Base-by-base conservation (phyloP, 2,797 vertebrate genomes). In the Scleropages formosus region DNA sequence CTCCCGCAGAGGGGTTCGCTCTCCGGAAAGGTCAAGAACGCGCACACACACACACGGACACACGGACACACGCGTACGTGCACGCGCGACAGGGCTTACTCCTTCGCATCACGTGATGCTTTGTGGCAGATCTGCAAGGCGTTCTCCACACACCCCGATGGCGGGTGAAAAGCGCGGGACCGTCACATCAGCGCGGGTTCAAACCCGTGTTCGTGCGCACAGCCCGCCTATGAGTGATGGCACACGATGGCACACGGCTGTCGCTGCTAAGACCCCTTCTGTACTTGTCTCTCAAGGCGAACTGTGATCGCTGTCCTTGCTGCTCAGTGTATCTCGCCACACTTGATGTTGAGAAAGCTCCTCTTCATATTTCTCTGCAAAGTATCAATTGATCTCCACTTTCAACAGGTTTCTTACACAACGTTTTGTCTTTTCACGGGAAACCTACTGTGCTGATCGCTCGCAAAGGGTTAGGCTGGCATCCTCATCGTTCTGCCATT, bases 11-110 rank as follows among this genome's bases (percentile, higher is more conserved):
- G 11, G 51, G 51, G 24, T 73, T 58, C 27, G 16, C 51, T 44
- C 53, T 26, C 44, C 39, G 27, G 62, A 24, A 59, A 65, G 73
- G 73, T 67, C 73, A 75, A 65, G 73, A 58, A 46, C 27, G 59
- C 11, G 62, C 39, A 18, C 63, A 12, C 1, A 47, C 31, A 47
- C 56, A 39, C 31, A 15, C 31, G 22, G 26, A 63, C n/a, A 24
- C 73, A 39, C n/a, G n/a, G n/a, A n/a, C n/a, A n/a, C n/a, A n/a
- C n/a, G n/a, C n/a, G n/a, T n/a, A n/a, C n/a, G n/a, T n/a, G n/a
- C n/a, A n/a, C n/a, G n/a, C n/a, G n/a, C n/a, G n/a, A 44, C 16
- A 18, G 26, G 26, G 51, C 18, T 64, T 49, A 44, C 18, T 65
- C 51, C 9, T 20, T 49, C 44, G 27, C 20, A 15, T 8, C 10